Evolutionary conservation across 2,888 invertebrate species (phyloP).

Genomic region (Folsomia manolachei): DNA sequence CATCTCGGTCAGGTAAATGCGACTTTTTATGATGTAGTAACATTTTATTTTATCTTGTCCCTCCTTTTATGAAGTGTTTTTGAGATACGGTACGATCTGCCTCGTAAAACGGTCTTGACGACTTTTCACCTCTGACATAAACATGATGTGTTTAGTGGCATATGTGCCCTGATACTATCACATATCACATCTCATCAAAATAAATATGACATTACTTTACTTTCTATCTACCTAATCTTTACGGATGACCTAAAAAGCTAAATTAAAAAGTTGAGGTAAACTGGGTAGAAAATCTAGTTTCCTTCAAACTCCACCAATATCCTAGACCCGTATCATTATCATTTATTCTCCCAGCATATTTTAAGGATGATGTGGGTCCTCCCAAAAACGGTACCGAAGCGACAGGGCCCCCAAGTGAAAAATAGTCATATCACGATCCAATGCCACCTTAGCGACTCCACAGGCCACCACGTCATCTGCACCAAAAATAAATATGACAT

Average conservation of each 20-base stretch:
- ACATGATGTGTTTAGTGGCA: background rate
- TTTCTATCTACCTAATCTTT: too few species aligned
- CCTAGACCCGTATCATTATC: background rate
- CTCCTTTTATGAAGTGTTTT: background rate
- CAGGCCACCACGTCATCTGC: conserved; percentile 25
- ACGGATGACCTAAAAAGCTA: background rate
- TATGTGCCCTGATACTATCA: background rate
- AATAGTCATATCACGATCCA: background rate
- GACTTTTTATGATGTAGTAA: background rate
- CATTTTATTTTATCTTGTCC: background rate
- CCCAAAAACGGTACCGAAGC: background rate
- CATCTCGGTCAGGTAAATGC: too few species aligned
- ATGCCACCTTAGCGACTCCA: conserved; percentile 33
- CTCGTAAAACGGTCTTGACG: too few species aligned
- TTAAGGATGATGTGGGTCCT: background rate
- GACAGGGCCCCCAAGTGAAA: background rate
- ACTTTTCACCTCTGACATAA: background rate
- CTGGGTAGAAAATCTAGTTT: background rate
- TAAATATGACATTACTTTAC: background rate
- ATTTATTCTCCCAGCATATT: background rate
- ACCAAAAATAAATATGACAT: background rate
- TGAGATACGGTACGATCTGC: background rate
- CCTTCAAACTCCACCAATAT: too few species aligned
- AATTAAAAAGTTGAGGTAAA: background rate
- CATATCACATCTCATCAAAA: background rate